phyloP scores from a whole-genome alignment of 2,797 vertebrate genomes.

The Sitta carolinensis region DNA sequence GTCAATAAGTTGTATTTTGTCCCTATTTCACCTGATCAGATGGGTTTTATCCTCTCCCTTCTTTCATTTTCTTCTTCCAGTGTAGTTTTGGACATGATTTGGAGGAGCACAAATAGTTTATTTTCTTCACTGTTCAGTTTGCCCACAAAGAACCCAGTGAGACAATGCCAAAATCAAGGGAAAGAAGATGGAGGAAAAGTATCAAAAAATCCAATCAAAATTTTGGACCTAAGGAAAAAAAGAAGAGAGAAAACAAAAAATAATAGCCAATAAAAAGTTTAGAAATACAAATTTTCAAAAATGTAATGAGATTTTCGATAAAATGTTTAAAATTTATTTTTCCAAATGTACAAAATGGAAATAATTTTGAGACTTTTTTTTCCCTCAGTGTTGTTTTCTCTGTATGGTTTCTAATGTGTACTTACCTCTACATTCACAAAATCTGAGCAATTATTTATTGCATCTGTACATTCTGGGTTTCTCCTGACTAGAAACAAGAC shows the following conservation, averaged over 20 bases:
- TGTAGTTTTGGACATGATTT: not conserved
- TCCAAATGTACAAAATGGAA: not conserved
- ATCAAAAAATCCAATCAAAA: not conserved
- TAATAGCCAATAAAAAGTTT: not conserved
- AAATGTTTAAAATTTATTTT: rapidly evolving
- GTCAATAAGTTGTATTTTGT: not conserved
- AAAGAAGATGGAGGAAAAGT: not conserved
- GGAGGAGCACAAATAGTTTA: not conserved
- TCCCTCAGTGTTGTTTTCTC: not conserved
- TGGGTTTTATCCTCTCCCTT: not conserved
- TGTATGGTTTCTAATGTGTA: not conserved
- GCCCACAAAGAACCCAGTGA: not conserved
- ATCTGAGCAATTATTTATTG: not conserved
- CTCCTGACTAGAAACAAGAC: not conserved
- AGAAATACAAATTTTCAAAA: not conserved
- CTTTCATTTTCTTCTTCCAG: not conserved
- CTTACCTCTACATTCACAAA: not conserved
- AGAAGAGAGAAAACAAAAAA: not conserved
- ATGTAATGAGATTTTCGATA: not conserved
- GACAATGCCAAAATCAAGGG: not conserved
- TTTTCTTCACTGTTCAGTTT: not conserved
- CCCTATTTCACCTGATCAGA: not conserved
- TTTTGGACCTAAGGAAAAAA: not conserved
- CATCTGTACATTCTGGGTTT: not conserved
- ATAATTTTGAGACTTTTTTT: not conserved